Evolutionary conservation across 2,888 invertebrate genomes (phyloP).

Genomic region (Pocota personata): DNA sequence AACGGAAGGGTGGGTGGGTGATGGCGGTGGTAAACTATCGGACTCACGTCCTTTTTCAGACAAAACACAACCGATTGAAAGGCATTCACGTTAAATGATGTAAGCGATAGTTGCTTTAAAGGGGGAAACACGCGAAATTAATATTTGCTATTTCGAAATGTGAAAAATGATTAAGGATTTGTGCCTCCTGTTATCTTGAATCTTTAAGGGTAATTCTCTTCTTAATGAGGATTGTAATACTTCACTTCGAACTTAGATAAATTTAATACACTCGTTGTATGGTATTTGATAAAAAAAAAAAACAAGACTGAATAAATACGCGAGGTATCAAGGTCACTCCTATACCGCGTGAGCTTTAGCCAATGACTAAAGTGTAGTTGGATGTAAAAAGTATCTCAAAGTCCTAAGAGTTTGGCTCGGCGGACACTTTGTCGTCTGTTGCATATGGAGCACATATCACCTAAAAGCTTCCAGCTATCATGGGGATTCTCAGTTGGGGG

Average conservation of each 20-base stretch:
- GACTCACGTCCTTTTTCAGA: constrained; percentile 29
- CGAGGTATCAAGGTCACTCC: constrained; percentile 43
- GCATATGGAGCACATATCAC: constrained; percentile 44
- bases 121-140: constrained; percentile 5
- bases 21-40: constrained; percentile 17
- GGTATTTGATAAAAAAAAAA: not conserved
- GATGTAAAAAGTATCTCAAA: constrained; percentile 54
- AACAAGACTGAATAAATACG: not conserved
- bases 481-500: not conserved
- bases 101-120: constrained; percentile 34
- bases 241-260: not conserved
- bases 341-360: constrained; percentile 65
- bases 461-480: constrained; percentile 26
- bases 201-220: not conserved
- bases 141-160: not conserved
- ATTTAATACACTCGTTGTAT: constrained; percentile 3
- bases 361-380: constrained; percentile 64
- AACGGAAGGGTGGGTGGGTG: not conserved
- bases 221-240: not conserved
- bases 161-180: not conserved
- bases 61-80: constrained; percentile 31
- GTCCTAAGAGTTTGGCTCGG: constrained; percentile 8
- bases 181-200: not conserved
- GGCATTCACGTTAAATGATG: constrained; percentile 47
- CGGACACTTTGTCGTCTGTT: constrained; percentile 52